These are phyloP conservation scores for Dendrocincla fuliginosa DNA, from an alignment of 2,797 vertebrate species.

Conservation along the genomic window DNA sequence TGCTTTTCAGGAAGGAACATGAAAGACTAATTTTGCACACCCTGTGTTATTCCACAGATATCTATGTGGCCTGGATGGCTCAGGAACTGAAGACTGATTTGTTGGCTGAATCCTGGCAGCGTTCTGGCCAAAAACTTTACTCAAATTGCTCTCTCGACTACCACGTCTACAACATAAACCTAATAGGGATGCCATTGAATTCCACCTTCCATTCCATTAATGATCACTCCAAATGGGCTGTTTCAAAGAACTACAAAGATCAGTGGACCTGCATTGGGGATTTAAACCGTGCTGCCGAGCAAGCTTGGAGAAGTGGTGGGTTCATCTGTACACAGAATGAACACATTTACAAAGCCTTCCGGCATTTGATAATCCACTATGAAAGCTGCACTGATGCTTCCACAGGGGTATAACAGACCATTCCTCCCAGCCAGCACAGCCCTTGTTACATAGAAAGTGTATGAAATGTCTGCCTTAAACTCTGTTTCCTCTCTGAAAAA, in stretches of 20 bases:
- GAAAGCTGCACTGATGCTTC: conserved; percentile 71
- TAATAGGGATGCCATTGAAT: conserved; percentile 70
- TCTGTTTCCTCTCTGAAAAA: not conserved
- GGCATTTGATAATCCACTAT: conserved; percentile 76
- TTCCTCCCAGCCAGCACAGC: not conserved
- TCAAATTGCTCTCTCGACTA: conserved; percentile 90
- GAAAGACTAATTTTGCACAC: not conserved
- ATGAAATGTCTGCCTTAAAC: not conserved
- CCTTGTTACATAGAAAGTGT: not conserved
- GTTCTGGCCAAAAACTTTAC: conserved; percentile 73
- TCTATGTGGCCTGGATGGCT: conserved; percentile 90
- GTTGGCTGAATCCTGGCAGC: conserved; percentile 88
- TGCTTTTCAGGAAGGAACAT: not conserved
- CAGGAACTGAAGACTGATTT: conserved; percentile 84
- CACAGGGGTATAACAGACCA: not conserved
- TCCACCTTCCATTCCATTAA: conserved; percentile 78
- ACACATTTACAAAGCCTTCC: conserved; percentile 84
- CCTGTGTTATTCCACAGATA: conserved; percentile 78
- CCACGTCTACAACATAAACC: conserved; percentile 85
- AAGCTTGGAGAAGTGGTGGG: conserved; percentile 86
- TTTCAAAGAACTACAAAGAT: conserved; percentile 74
- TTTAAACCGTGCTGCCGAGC: conserved; percentile 83
- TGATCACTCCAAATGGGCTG: conserved; percentile 95
- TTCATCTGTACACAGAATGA: conserved; percentile 85
- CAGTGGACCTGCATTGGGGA: conserved; percentile 89